Evolutionary conservation across 2,888 invertebrate species (phyloP).

Genomic region (Chymomyza caudatula): DNA sequence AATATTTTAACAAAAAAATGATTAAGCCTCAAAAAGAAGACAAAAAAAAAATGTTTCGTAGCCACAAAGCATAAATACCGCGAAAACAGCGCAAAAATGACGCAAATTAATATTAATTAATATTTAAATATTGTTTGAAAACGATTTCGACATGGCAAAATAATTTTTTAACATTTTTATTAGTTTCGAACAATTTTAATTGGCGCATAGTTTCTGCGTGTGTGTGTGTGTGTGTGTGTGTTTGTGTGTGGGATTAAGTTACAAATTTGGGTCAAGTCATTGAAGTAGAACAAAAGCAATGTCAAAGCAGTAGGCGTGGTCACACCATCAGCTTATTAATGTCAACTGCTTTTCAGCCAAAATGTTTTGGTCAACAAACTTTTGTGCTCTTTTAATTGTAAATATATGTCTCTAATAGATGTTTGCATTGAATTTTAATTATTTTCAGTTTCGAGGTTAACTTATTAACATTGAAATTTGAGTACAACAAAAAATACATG

Average conservation of each 20-base stretch:
- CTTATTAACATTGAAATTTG: constrained; percentile 57
- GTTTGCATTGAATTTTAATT: constrained; percentile 66
- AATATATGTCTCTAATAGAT: constrained; percentile 2
- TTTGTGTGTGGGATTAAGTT: constrained; percentile 35
- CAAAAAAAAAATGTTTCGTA: neutral
- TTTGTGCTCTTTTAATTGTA: neutral
- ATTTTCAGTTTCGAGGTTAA: constrained; percentile 51
- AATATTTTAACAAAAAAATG: neutral
- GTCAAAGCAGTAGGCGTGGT: neutral
- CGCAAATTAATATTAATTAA: constrained; percentile 52
- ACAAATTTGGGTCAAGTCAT: constrained; percentile 61
- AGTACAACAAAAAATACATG: too few species aligned
- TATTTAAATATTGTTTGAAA: constrained; percentile 44
- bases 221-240: constrained; percentile 42
- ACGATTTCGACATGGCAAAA: neutral
- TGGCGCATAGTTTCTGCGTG: constrained; percentile 34
- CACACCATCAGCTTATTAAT: neutral
- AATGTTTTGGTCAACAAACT: neutral
- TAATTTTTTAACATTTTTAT: constrained; percentile 9
- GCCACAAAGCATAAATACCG: constrained; percentile 33
- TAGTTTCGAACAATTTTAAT: neutral
- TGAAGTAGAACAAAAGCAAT: constrained; percentile 54
- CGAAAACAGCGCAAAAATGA: constrained; percentile 3
- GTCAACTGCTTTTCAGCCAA: neutral
- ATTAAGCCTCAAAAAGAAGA: neutral